Evolutionary conservation across 1,140 invertebrate genomes (phyloP).

Genomic region (Latrodectus geometricus): DNA sequence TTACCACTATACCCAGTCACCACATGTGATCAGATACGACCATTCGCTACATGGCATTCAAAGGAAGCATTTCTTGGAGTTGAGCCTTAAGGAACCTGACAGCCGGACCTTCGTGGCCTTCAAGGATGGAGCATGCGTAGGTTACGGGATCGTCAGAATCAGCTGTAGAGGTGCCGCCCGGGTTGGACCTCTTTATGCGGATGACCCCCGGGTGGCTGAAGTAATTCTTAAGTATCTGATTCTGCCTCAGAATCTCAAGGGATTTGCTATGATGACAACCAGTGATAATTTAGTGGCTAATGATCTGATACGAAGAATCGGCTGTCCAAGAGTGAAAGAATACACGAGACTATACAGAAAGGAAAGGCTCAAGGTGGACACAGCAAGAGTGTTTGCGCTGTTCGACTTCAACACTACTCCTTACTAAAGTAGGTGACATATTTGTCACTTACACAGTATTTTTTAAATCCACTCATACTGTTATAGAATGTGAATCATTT

Average conservation of each 20-base stretch:
- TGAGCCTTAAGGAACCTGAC: constrained; percentile 47
- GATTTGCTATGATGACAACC: constrained; percentile 60
- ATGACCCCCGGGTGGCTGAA: constrained; percentile 63
- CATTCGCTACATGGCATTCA: constrained; percentile 26
- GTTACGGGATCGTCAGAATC: constrained; percentile 60
- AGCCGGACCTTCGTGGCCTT: constrained; percentile 60
- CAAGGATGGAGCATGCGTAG: constrained; percentile 54
- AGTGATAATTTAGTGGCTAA: constrained; percentile 57
- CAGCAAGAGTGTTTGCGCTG: constrained; percentile 59
- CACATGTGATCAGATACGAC: constrained; percentile 58
- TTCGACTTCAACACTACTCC: constrained; percentile 64
- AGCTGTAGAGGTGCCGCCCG: constrained; percentile 52
- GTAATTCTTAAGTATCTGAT: constrained; percentile 58
- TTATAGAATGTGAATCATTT: no score
- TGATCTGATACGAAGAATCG: constrained; percentile 54
- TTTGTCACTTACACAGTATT: neutral
- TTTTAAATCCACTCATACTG: no score
- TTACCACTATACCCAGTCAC: neutral
- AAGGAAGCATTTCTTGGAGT: constrained; percentile 24
- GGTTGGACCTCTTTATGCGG: constrained; percentile 65
- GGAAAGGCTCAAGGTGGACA: constrained; percentile 54
- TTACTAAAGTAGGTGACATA: constrained; percentile 53
- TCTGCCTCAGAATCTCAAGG: constrained; percentile 15
- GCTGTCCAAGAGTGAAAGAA: constrained; percentile 42
- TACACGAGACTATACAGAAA: constrained; percentile 58